Base-by-base conservation (phyloP, 2,888 invertebrate genomes). In the Cheilosia soror region DNA sequence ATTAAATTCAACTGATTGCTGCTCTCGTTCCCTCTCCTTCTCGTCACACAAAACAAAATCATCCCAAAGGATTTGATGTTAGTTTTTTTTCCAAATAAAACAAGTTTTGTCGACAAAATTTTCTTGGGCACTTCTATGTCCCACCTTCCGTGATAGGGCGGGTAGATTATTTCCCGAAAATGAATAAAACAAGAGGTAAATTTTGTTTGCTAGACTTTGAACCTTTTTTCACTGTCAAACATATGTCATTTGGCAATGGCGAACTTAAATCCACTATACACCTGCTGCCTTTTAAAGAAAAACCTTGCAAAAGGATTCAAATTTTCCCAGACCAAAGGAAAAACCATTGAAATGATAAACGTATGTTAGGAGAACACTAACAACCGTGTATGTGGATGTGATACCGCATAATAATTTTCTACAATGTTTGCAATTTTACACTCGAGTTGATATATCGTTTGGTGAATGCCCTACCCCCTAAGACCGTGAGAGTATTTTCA, bases 391-490 rank as follows among this genome's bases (percentile, higher is more conserved):
- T 72, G 72, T 72, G 78, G 72, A 15, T 72, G 82, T 82, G 78
- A 62, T 78, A 78, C 83, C 83, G 79, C 83, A 84, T 84, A 79
- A 84, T 84, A 79, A 84, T 79, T 79, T 75, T 75, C 58, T 47
- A 69, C 69, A 66, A 63, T 75, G 69, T 84, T 69, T 84, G 73
- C 73, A 84, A 84, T 84, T 84, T 84, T 79, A 79, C 83, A 69
- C 79, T 84, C 47, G 13, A 79, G 72, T 79, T 84, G 83, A 84
- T 79, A 58, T 75, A 84, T 75, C 69, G 65, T 60, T 69, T 27
- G 69, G 53, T 9, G 60, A 60, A 44, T 47, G 40, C 29, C 27
- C 25, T 7, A 42, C 33, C 69, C 55, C 42, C 25, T 9, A 29
- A 31, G 9, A 53, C 37, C 79, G 53, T 66, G 73, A 15, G 60